Evolutionary conservation across 2,797 vertebrate species (phyloP).

Genomic region (Odontamblyopus rebecca): DNA sequence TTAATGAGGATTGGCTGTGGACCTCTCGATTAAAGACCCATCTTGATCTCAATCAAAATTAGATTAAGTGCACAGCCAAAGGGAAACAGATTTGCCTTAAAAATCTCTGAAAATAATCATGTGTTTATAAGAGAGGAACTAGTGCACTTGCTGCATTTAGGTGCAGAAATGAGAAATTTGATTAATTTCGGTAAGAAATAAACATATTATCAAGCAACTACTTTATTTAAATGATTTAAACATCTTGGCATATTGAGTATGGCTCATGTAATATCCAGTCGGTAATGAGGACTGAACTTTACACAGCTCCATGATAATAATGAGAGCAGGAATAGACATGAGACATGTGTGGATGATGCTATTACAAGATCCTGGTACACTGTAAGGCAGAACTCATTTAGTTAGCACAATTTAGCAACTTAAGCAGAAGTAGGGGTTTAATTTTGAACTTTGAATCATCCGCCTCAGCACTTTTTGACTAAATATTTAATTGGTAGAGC

Average conservation of each 20-base stretch:
- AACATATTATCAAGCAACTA: not conserved
- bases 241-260: conserved; percentile 4
- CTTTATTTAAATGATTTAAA: not conserved
- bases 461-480: not conserved
- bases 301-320: conserved; percentile 17
- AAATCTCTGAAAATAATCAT: no score
- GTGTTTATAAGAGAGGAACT: no score
- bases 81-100: no score
- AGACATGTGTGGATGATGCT: not conserved
- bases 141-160: no score
- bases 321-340: conserved; percentile 2
- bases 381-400: not conserved
- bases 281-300: conserved; percentile 41
- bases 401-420: not conserved
- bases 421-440: not conserved
- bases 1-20: no score
- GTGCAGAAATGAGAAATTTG: not conserved
- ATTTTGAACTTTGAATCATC: conserved; percentile 12
- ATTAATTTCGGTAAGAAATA: not conserved
- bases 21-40: no score
- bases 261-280: conserved; percentile 25
- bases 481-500: not conserved
- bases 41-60: no score
- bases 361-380: not conserved
- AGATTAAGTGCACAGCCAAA: no score